Evolutionary conservation across 2,113 vertebrate genomes (phyloP).

Genomic region (Lethenteron reissneri): DNA sequence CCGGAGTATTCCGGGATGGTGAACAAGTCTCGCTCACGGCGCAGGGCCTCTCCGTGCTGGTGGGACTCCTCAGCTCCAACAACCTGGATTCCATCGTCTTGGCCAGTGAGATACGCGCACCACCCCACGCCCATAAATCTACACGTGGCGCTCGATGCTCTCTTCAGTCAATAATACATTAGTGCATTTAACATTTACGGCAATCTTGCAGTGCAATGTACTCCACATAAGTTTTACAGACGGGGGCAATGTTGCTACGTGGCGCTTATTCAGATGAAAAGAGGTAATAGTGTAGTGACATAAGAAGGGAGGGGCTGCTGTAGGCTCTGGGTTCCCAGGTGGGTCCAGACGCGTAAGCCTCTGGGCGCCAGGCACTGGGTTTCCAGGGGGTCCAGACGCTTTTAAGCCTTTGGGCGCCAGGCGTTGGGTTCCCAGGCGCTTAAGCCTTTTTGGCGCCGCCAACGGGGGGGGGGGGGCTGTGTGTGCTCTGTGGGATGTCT

Average conservation of each 20-base stretch:
- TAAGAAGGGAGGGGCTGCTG: no score
- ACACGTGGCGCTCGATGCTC: background rate
- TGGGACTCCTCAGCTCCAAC: conserved; percentile 22
- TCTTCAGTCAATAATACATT: background rate
- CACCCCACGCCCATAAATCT: background rate
- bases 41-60: conserved; percentile 27
- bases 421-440: no score
- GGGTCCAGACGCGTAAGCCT: no score
- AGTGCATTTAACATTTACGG: background rate
- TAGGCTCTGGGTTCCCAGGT: no score
- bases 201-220: background rate
- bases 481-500: no score
- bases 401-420: no score
- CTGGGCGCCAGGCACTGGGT: no score
- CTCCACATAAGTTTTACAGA: background rate
- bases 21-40: conserved; percentile 29
- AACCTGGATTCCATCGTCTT: conserved; percentile 18
- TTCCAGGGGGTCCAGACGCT: no score
- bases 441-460: no score
- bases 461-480: no score
- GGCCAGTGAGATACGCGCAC: conserved; percentile 19
- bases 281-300: background rate
- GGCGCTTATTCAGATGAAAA: background rate
- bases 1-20: conserved; percentile 25
- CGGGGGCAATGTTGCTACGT: background rate